Evolutionary conservation across 1,140 invertebrate species (phyloP), one percentile per base, ranked within the genome.

Genomic region (Philotrypesis tridentata): DNA sequence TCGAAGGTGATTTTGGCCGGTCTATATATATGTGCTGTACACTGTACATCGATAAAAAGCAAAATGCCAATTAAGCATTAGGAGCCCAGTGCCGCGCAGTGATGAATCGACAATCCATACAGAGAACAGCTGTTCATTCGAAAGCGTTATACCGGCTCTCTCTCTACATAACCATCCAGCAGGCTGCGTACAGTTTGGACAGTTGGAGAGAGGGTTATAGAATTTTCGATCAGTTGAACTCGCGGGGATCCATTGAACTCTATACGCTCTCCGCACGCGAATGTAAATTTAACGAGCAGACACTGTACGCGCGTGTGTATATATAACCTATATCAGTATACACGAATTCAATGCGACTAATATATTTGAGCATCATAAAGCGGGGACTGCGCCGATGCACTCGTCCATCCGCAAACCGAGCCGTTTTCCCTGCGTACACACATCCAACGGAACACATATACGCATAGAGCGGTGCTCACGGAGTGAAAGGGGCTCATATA

Each of bases 51-150:
- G n/a, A n/a, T n/a, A 55, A 55, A 55, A 17, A 17, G 48, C 48
- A n/a, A 21, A n/a, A 17, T 6, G 17, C 17, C 17, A 65, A 25
- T 25, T 68, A 68, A 68, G 33, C 33, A 68, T 33, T 68, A 27
- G 63, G 27, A 33, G n/a, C n/a, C n/a, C n/a, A n/a, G n/a, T n/a
- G n/a, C n/a, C n/a, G n/a, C n/a, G n/a, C n/a, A n/a, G n/a, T n/a
- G n/a, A n/a, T n/a, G n/a, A 68, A 31, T 68, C 27, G 23, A 72
- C 43, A 72, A 72, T 72, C 43, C 70, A 72, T 72, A 72, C n/a
- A n/a, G n/a, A n/a, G n/a, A 43, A 37, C 70, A 72, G 70, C 70
- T 43, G 70, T 72, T 72, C 33, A 43, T 40, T 43, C 37, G n/a
- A 11, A 12, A 70, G 17, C 5, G 14, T 61, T 61, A 61, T 37